Base-by-base conservation (phyloP, 2,888 invertebrate genomes). In the Muschampia plurimacula region DNA sequence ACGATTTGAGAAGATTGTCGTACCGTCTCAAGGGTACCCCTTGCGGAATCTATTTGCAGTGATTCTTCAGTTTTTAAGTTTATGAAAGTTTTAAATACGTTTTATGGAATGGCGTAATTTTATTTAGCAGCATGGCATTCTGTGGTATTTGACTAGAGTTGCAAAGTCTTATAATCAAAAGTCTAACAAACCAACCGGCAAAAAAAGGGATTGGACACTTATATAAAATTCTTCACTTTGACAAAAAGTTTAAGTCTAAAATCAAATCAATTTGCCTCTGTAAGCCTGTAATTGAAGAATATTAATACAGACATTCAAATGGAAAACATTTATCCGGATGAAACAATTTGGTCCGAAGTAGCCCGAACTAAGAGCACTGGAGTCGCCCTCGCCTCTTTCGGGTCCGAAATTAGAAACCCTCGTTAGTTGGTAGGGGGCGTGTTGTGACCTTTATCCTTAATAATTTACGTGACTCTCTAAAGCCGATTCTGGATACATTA, bases 1-100 rank as follows among this genome's bases (percentile, higher is more conserved):
- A 82, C 84, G 84, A 83, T 85, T 85, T 83, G 79, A 82, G 81
- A 79, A 84, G 82, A 84, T 86, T 69, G 55, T 49, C 62, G 63
- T 49, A 36, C 41, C n/a, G 52, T 52, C 52, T 52, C 15, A 52
- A 52, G 52, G 52, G 52, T 8, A 4, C 0, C 52, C 15, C 52
- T 52, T 52, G 52, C 13, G 52, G n/a, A 15, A 52, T 52, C 13
- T 52, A 15, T 52, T 52, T 52, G 52, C 52, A 15, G 52, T 15
- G 52, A 52, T 15, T 8, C 52, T 52, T 15, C 52, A 52, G 15
- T 52, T 15, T 8, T 52, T 8, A 52, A 52, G 15, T 52, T 52
- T 15, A 39, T 15, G 7, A 52, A 52, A 15, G 7, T 7, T 52
- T 52, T 12, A 49, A 49, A 0, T 52, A 52, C 13, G 49, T 49